Conservation (phyloP, 2,113 vertebrate genomes). For the Burhinus oedicnemus region DNA sequence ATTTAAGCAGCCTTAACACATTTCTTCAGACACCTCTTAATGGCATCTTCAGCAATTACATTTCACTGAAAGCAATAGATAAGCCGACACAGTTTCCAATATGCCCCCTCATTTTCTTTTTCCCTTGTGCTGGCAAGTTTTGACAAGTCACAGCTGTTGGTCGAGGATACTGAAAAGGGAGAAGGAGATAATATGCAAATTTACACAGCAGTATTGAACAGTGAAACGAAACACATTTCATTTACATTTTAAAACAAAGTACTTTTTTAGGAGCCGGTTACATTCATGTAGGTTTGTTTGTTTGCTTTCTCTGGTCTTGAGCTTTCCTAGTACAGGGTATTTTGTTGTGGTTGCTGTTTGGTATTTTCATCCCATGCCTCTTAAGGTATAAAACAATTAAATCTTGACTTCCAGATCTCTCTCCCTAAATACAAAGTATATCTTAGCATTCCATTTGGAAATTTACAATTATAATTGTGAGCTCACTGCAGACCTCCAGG, state of each 20-base stretch:
- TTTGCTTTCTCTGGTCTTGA: not conserved
- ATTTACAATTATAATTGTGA: slow-evolving; percentile 56
- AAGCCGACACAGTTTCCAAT: slow-evolving; percentile 59
- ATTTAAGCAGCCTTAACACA: slow-evolving; percentile 31
- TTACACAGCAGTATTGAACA: slow-evolving; percentile 1
- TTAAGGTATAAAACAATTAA: slow-evolving; percentile 4
- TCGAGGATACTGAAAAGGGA: slow-evolving; percentile 51
- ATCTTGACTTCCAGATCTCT: slow-evolving; percentile 1
- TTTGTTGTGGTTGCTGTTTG: not conserved
- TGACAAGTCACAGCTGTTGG: slow-evolving; percentile 72
- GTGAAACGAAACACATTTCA: slow-evolving; percentile 29
- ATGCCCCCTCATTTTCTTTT: slow-evolving; percentile 61
- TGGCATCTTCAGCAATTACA: slow-evolving; percentile 63
- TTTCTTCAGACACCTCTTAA: slow-evolving; percentile 57
- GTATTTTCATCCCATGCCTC: not conserved
- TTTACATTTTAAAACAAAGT: slow-evolving; percentile 62
- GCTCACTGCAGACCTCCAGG: not conserved
- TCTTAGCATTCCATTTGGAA: not conserved
- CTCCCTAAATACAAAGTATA: not conserved
- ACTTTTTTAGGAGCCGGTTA: not conserved
- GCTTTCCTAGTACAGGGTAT: not conserved
- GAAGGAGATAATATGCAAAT: slow-evolving; percentile 70
- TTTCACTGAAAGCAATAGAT: slow-evolving; percentile 59
- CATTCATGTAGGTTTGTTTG: not conserved
- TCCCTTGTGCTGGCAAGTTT: slow-evolving; percentile 60